phyloP scores from a whole-genome alignment of 2,113 vertebrate genomes.

The Anguilla rostrata region DNA sequence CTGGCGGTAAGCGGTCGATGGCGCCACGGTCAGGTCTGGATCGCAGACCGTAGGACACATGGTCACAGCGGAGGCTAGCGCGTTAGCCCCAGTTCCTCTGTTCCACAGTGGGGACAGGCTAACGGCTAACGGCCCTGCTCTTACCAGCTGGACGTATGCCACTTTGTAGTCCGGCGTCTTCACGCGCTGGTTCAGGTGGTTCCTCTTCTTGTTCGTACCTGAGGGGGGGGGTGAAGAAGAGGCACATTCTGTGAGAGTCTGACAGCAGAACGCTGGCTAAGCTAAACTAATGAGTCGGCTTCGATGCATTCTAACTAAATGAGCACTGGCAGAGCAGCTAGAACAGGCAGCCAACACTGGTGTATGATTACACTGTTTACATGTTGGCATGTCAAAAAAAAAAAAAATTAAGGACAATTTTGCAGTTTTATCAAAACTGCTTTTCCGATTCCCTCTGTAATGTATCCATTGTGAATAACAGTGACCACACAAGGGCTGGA shows the following conservation, averaged over 20 bases:
- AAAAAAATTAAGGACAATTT: no score
- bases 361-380: not conserved
- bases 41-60: not conserved
- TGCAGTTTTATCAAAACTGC: not conserved
- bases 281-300: not conserved
- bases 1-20: no score
- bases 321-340: not conserved
- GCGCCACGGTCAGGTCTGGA: not conserved
- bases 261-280: not conserved
- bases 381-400: not conserved
- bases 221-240: constrained; percentile 13
- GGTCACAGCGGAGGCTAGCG: not conserved
- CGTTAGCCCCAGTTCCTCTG: not conserved
- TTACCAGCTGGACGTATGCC: constrained; percentile 68
- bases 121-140: not conserved
- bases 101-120: not conserved
- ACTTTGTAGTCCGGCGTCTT: constrained; percentile 94
- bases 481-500: not conserved
- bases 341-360: no score
- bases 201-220: constrained; percentile 86
- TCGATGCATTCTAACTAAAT: not conserved
- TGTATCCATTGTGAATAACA: not conserved
- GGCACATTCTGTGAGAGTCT: not conserved
- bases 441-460: not conserved
- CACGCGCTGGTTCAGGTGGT: constrained; percentile 81